Evolutionary conservation across 2,888 invertebrate species (phyloP).

Genomic region (Melipona beecheii): DNA sequence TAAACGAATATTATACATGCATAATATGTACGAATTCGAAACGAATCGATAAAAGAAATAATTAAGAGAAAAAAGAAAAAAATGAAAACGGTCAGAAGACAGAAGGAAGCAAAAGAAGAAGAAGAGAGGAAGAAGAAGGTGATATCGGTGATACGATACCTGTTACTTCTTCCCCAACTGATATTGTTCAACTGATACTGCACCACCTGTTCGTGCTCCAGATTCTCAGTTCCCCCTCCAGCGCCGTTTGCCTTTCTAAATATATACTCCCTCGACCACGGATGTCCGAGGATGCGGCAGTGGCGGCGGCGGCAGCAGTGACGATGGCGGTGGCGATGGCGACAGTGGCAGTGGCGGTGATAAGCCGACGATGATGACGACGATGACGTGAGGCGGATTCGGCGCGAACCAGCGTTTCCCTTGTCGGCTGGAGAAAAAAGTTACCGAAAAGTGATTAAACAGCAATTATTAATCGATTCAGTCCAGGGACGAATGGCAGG

Average conservation of each 20-base stretch:
- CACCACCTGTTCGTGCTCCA: slow-evolving; percentile 64
- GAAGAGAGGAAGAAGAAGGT: background rate
- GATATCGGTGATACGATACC: slow-evolving; percentile 52
- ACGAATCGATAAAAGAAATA: background rate
- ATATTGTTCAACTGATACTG: slow-evolving; percentile 45
- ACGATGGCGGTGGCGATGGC: too few species aligned
- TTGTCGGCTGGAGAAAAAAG: background rate
- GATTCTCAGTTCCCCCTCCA: slow-evolving; percentile 49
- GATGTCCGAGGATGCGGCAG: slow-evolving; percentile 18
- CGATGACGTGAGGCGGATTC: background rate
- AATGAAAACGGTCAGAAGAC: too few species aligned
- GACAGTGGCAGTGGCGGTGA: too few species aligned
- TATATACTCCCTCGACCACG: slow-evolving; percentile 28
- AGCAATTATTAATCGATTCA: slow-evolving; percentile 14
- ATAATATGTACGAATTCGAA: background rate
- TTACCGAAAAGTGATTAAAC: background rate
- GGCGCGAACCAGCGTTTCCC: background rate
- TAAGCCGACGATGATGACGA: too few species aligned
- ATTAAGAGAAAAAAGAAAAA: background rate
- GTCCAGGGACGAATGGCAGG: background rate
- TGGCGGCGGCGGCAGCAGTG: background rate
- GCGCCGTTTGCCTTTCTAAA: slow-evolving; percentile 11
- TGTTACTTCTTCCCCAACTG: slow-evolving; percentile 55
- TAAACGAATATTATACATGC: too few species aligned
- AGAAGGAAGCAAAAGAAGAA: background rate